These are phyloP conservation scores for Theretra japonica DNA, from an alignment of 2,888 invertebrate species.

Conservation along the genomic window DNA sequence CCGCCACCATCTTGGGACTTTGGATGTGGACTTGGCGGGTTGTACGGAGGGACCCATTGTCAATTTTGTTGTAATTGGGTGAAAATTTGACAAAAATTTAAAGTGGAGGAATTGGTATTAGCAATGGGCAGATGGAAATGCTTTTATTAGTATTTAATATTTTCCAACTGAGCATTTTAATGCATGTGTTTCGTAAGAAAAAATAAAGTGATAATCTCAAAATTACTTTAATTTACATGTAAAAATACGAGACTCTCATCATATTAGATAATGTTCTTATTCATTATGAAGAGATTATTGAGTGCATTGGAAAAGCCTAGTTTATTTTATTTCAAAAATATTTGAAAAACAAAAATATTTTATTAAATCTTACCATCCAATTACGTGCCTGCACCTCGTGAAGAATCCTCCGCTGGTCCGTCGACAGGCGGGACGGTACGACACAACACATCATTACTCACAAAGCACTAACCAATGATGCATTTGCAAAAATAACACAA, in stretches of 20 bases:
- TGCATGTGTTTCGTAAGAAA: too few relatives aligned
- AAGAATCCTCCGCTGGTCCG: slow-evolving; percentile 2
- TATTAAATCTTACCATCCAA: background rate
- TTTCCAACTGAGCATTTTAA: too few relatives aligned
- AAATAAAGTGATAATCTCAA: too few relatives aligned
- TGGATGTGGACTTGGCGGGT: background rate
- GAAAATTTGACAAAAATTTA: too few relatives aligned
- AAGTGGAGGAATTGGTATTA: too few relatives aligned
- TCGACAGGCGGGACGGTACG: background rate
- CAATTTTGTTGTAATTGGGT: background rate
- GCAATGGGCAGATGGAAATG: too few relatives aligned
- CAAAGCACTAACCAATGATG: slow-evolving; percentile 7
- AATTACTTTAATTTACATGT: too few relatives aligned
- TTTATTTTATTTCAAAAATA: too few relatives aligned
- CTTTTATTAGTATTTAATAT: too few relatives aligned
- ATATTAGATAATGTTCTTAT: background rate
- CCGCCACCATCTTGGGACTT: slow-evolving; percentile 4
- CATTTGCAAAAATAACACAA: slow-evolving; percentile 10
- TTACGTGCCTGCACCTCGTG: background rate
- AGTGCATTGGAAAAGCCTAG: too few relatives aligned
- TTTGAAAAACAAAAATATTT: too few relatives aligned
- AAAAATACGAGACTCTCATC: too few relatives aligned
- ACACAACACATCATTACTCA: slow-evolving; percentile 18
- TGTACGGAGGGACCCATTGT: background rate
- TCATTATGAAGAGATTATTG: background rate